Conservation (phyloP, 2,888 invertebrate species). For the Phyto melanocephala region DNA sequence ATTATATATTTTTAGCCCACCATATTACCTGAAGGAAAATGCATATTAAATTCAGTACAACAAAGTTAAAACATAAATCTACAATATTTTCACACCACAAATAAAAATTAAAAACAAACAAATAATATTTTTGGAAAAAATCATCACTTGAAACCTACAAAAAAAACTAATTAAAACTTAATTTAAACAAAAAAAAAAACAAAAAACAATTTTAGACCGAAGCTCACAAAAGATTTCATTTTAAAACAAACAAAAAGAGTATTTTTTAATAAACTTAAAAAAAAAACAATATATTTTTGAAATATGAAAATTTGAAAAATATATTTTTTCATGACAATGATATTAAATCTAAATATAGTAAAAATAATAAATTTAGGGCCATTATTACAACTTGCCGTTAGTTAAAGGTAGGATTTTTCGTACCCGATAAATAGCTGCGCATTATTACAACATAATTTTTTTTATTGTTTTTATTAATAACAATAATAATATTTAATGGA, state of each 20-base stretch:
- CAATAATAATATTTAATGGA: no score
- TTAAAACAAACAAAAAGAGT: conserved; percentile 16
- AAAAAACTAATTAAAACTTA: conserved; percentile 2
- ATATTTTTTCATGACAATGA: conserved; percentile 58
- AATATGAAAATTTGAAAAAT: conserved; percentile 40
- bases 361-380: no score
- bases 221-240: conserved; percentile 39
- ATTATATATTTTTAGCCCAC: conserved; percentile 59
- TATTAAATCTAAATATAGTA: conserved; percentile 34
- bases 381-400: no score
- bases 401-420: no score
- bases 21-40: conserved; percentile 60
- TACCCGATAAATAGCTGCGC: no score
- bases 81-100: conserved; percentile 26
- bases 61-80: conserved; percentile 30
- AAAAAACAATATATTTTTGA: conserved; percentile 45
- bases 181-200: no score
- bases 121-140: conserved; percentile 57
- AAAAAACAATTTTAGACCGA: background rate
- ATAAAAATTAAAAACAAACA: conserved; percentile 10
- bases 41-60: conserved; percentile 64
- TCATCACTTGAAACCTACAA: conserved; percentile 1
- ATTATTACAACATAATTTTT: no score
- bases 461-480: no score
- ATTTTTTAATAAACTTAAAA: conserved; percentile 44